Evolutionary conservation across 2,797 vertebrate genomes (phyloP), one percentile per base, ranked within the genome.

Genomic region (Smutsia temminckii): DNA sequence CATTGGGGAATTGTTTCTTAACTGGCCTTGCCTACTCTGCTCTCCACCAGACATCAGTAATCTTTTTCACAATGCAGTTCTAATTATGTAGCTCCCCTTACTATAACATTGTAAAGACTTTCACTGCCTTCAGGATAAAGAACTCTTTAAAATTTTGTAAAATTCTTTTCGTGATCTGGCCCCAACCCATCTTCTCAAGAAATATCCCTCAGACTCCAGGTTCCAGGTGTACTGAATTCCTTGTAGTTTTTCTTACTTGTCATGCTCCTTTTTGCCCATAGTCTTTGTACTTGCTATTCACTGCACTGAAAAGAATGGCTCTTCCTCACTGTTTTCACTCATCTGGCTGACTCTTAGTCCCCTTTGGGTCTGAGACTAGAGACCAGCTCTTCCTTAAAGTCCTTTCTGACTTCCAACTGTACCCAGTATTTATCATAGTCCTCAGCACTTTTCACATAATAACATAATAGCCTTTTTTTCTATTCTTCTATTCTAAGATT

Each of bases 41-140:
- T 68, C 40, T 66, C 59, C 25, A 85, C 20, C 59, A 59, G 87
- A 42, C 59, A 8, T 23, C 37, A 49, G 13, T 32, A 32, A 78
- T 64, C 64, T 71, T 71, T 66, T 71, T 66, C 14, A 72, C 34
- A 51, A 49, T 8, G 8, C n/a, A 51, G 77, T 89, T 93, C 42
- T 79, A 91, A 63, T 75, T 74, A 85, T 18, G 37, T 32, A 74
- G 16, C 53, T 87, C 27, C 79, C 18, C 59, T 89, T 29, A 25
- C n/a, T 81, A 66, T 25, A 59, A 68, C 18, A 92, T 55, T 84
- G 68, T 74, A 46, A 94, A 96, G 49, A 95, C 9, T 68, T 84
- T 40, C 23, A 55, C 20, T 68, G 16, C 71, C 77, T 61, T 84
- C 25, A 74, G 18, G n/a, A 81, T 55, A 83, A 66, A 87, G 51